These are phyloP conservation scores for Penaeus japonicus DNA, from an alignment of 1,140 invertebrate species.

Conservation along the genomic window DNA sequence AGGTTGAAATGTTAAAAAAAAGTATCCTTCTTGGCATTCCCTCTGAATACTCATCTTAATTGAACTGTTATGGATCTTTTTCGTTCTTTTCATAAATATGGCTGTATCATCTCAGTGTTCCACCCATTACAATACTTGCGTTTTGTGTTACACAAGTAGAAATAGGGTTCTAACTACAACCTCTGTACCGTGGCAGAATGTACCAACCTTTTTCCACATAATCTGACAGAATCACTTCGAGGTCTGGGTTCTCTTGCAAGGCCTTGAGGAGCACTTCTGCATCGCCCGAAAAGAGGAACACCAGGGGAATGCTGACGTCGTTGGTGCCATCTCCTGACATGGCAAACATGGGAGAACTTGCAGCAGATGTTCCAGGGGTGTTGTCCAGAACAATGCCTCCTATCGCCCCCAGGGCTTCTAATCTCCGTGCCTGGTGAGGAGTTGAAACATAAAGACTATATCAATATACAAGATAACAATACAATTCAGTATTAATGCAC, in stretches of 20 bases:
- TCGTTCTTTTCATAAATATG: too few species aligned
- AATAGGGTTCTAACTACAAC: background rate
- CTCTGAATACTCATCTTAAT: too few species aligned
- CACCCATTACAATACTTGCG: background rate
- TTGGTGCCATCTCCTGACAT: conserved; percentile 94
- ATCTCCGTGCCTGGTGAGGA: conserved; percentile 70
- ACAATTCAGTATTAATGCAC: too few species aligned
- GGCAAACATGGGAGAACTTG: conserved; percentile 84
- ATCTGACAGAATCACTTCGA: conserved; percentile 66
- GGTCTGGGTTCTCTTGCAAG: conserved; percentile 66
- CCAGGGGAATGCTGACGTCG: conserved; percentile 88
- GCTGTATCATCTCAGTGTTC: background rate
- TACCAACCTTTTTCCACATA: conserved; percentile 32
- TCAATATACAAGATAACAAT: too few species aligned
- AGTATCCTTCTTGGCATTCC: too few species aligned
- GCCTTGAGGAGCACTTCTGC: conserved; percentile 73
- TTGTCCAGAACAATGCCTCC: conserved; percentile 92
- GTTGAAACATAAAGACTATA: background rate
- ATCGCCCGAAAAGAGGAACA: conserved; percentile 89
- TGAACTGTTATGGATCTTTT: too few species aligned
- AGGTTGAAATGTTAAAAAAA: too few species aligned
- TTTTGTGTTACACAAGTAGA: background rate
- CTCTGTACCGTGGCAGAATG: background rate
- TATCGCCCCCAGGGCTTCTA: conserved; percentile 84
- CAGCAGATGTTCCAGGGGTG: conserved; percentile 75